Conservation (phyloP, 2,888 invertebrate genomes). For the Lampropteryx suffumata region DNA sequence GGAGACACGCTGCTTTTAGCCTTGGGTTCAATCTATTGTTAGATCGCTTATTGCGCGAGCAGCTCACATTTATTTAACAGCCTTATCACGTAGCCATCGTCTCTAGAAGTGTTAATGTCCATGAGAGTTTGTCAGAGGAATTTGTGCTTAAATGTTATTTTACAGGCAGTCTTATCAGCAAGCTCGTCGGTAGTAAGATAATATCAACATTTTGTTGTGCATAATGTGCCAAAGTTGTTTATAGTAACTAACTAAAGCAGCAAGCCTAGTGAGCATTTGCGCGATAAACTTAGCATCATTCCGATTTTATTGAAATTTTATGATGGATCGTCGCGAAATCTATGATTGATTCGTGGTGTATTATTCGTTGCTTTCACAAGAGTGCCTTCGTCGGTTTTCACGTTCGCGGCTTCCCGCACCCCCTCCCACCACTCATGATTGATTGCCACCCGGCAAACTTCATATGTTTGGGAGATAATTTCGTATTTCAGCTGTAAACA, state of each 20-base stretch:
- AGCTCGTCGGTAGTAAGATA: slow-evolving; percentile 6
- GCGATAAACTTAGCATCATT: slow-evolving; percentile 18
- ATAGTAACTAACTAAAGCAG: slow-evolving; percentile 26
- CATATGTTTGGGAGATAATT: slow-evolving; percentile 81
- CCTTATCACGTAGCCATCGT: slow-evolving; percentile 34
- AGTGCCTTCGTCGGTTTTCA: slow-evolving; percentile 70
- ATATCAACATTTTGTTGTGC: slow-evolving; percentile 11
- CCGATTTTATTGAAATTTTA: slow-evolving; percentile 69
- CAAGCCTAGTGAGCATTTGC: slow-evolving; percentile 33
- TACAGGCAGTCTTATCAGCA: slow-evolving; percentile 8
- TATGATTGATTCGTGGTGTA: slow-evolving; percentile 81
- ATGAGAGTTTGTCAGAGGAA: slow-evolving; percentile 15
- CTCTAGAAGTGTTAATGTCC: slow-evolving; percentile 26
- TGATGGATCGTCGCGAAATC: slow-evolving; percentile 80
- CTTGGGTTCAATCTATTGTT: slow-evolving; percentile 61
- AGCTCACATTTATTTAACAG: slow-evolving; percentile 42
- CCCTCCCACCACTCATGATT: slow-evolving; percentile 70
- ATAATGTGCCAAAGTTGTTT: no score
- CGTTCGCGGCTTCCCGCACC: slow-evolving; percentile 71
- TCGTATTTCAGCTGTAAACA: slow-evolving; percentile 81
- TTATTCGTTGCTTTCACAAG: slow-evolving; percentile 77
- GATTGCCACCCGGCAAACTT: slow-evolving; percentile 76
- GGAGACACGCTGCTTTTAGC: slow-evolving; percentile 52
- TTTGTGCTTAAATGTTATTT: slow-evolving; percentile 21
- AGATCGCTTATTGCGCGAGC: slow-evolving; percentile 63